A percentile compares a stretch with the other conserved stretches of the same genome.
Evolutionary conservation across 2,888 invertebrate genomes (phyloP).

Genomic region (Tupiocoris notatus): DNA sequence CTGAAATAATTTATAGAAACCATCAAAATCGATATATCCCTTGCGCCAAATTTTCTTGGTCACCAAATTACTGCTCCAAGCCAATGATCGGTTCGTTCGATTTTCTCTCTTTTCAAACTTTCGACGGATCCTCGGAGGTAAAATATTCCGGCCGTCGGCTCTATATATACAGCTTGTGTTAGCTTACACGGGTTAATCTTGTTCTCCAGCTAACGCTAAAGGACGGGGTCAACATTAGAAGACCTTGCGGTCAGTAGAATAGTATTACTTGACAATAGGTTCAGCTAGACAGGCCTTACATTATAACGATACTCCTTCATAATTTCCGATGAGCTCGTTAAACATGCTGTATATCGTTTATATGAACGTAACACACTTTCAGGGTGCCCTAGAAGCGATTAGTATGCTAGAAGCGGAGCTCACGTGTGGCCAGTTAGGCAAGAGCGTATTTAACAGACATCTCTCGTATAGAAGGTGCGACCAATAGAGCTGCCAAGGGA

Average conservation of each 20-base stretch:
- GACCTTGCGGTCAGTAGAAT: neutral
- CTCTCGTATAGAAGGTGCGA: too few species aligned
- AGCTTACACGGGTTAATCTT: slow-evolving; percentile 28
- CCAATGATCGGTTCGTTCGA: too few species aligned
- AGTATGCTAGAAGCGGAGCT: neutral
- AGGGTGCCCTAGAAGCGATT: neutral
- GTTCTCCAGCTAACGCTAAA: slow-evolving; percentile 21
- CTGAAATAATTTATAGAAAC: too few species aligned
- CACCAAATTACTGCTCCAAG: too few species aligned
- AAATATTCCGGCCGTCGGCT: slow-evolving; percentile 18
- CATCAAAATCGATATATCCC: too few species aligned
- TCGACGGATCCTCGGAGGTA: neutral
- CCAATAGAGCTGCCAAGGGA: too few species aligned
- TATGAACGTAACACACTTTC: neutral
- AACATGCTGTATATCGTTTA: neutral
- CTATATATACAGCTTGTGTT: slow-evolving; percentile 7
- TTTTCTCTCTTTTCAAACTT: too few species aligned
- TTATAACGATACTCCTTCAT: neutral
- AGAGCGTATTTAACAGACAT: too few species aligned
- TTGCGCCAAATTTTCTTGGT: too few species aligned
- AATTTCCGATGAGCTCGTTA: neutral
- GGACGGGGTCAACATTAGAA: slow-evolving; percentile 18
- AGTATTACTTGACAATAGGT: neutral
- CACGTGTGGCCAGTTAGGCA: neutral
- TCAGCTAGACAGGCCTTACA: neutral